Conservation (phyloP, 2,888 invertebrate genomes). For the Eupithecia inturbata region DNA sequence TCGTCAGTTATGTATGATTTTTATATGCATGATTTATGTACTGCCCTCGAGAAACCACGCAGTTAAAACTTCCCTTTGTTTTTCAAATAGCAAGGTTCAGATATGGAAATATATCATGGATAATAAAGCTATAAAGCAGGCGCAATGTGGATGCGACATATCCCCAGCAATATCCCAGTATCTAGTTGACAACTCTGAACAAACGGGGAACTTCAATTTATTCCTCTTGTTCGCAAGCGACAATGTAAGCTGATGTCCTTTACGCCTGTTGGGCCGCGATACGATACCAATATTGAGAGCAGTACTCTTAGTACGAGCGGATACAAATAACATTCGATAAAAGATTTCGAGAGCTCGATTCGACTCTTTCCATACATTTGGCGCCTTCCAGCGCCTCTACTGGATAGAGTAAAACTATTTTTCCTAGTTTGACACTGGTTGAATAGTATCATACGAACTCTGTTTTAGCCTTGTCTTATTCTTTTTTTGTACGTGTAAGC, state of each 20-base stretch:
- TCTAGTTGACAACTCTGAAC: conserved; percentile 59
- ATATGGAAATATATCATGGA: conserved; percentile 32
- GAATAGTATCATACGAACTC: background rate
- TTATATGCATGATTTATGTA: too few species aligned
- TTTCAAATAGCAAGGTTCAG: conserved; percentile 18
- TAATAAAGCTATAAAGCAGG: conserved; percentile 42
- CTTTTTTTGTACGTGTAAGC: too few species aligned
- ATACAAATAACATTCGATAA: too few species aligned
- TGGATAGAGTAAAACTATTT: background rate
- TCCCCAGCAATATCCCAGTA: conserved; percentile 57
- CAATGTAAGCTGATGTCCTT: conserved; percentile 8
- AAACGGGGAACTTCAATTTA: conserved; percentile 61
- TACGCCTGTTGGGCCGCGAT: conserved; percentile 2
- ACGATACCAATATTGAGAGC: conserved; percentile 2
- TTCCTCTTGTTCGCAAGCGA: conserved; percentile 52
- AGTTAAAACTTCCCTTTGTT: background rate
- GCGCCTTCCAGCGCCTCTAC: background rate
- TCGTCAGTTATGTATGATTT: background rate
- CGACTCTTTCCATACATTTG: too few species aligned
- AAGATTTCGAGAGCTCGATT: too few species aligned
- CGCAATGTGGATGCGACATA: conserved; percentile 55
- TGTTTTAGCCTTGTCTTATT: too few species aligned
- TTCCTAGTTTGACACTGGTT: background rate
- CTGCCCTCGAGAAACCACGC: background rate
- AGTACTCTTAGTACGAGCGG: too few species aligned